Percentiles rank a stretch among this genome's conserved stretches.
phyloP scores from a whole-genome alignment of 2,113 vertebrate genomes.

The Alexandromys fortis region DNA sequence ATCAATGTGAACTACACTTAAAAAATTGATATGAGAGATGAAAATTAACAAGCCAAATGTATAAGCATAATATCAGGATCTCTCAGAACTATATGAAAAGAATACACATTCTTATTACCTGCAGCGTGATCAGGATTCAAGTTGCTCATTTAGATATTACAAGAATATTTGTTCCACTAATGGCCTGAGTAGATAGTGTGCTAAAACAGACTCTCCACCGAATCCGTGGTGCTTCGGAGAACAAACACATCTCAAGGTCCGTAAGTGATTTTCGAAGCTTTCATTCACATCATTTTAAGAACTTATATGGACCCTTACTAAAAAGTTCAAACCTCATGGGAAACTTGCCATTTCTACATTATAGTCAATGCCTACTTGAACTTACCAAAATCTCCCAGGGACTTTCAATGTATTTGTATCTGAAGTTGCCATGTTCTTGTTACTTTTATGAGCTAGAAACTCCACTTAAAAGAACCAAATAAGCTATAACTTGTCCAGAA shows the following conservation, averaged over 20 bases:
- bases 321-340: background rate
- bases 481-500: background rate
- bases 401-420: background rate
- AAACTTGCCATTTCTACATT: background rate
- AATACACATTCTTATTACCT: background rate
- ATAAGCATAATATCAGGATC: background rate
- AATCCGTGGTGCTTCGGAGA: background rate
- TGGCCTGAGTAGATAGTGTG: background rate
- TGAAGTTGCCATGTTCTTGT: background rate
- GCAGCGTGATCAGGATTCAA: background rate
- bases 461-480: background rate
- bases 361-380: background rate
- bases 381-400: background rate
- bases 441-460: background rate
- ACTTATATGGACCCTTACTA: background rate
- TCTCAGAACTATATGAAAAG: background rate
- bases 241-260: background rate
- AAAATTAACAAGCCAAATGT: background rate
- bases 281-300: background rate
- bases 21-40: background rate
- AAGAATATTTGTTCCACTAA: background rate
- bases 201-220: background rate
- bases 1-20: background rate
- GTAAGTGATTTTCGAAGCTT: background rate
- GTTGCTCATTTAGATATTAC: conserved; percentile 20